A percentile compares a stretch with the other conserved stretches of the same genome.
Evolutionary conservation across 2,797 vertebrate species (phyloP).

Genomic region (Halcyon leucocephala): DNA sequence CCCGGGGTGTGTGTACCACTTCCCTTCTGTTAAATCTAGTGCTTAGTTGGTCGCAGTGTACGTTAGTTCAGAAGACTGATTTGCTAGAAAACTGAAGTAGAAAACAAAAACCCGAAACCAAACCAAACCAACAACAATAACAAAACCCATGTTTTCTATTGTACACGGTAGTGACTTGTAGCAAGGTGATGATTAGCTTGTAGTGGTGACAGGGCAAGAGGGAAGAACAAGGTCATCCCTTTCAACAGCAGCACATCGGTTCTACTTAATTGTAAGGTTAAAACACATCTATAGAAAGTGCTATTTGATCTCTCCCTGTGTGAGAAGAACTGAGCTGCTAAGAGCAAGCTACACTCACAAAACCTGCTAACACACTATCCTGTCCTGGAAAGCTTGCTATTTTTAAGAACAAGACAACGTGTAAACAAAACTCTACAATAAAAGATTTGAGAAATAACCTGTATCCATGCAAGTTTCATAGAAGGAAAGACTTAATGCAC

Average conservation of each 20-base stretch:
- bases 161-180: background rate
- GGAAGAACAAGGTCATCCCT: background rate
- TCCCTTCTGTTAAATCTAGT: background rate
- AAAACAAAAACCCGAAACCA: no score
- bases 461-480: background rate
- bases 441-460: background rate
- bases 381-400: background rate
- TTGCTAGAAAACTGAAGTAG: background rate
- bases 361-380: background rate
- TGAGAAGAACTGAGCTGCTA: background rate
- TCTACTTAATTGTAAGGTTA: background rate
- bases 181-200: background rate
- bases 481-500: background rate
- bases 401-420: background rate
- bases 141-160: background rate
- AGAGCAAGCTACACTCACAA: background rate
- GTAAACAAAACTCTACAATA: background rate
- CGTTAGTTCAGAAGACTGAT: background rate
- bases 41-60: background rate
- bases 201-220: background rate
- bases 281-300: background rate
- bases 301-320: background rate
- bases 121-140: no score
- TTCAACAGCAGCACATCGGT: background rate
- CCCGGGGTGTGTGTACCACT: background rate